These are phyloP conservation scores for Drosophila tanythrix DNA, from an alignment of 2,888 invertebrate species.

Conservation along the genomic window DNA sequence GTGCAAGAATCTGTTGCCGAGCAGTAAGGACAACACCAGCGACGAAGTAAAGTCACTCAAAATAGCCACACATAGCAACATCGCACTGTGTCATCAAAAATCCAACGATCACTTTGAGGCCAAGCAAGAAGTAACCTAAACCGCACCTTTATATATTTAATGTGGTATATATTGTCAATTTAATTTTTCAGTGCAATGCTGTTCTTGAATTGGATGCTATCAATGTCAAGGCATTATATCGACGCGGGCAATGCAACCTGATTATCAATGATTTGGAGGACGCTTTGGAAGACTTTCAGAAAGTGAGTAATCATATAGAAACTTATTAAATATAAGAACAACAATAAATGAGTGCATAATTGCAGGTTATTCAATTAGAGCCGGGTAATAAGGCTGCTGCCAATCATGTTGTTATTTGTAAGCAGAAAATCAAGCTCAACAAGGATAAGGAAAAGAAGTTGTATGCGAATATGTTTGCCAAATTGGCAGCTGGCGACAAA, in stretches of 20 bases:
- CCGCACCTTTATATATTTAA: background rate
- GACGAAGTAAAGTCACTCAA: constrained; percentile 86
- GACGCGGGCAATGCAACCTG: constrained; percentile 93
- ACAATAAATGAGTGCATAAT: background rate
- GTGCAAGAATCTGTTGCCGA: constrained; percentile 85
- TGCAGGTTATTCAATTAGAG: constrained; percentile 89
- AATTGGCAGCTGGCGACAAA: constrained; percentile 92
- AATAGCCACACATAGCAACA: constrained; percentile 91
- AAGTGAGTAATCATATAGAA: constrained; percentile 61
- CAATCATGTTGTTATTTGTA: constrained; percentile 90
- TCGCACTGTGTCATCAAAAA: constrained; percentile 92
- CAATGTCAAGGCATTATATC: constrained; percentile 95
- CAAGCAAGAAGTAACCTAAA: constrained; percentile 86
- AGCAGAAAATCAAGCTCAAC: constrained; percentile 90
- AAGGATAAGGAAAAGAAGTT: constrained; percentile 93
- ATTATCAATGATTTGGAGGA: constrained; percentile 91
- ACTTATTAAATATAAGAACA: background rate
- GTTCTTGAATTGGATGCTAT: constrained; percentile 90
- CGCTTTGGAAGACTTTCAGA: constrained; percentile 92
- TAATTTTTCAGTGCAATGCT: constrained; percentile 87
- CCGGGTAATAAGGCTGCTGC: constrained; percentile 95
- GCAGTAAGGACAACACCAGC: constrained; percentile 82
- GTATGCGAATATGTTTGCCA: constrained; percentile 98
- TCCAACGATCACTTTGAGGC: constrained; percentile 89
- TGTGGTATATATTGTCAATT: background rate